Evolutionary conservation across 2,113 vertebrate species (phyloP), one percentile per base, ranked within the genome.

Genomic region (Mionectes macconnelli): DNA sequence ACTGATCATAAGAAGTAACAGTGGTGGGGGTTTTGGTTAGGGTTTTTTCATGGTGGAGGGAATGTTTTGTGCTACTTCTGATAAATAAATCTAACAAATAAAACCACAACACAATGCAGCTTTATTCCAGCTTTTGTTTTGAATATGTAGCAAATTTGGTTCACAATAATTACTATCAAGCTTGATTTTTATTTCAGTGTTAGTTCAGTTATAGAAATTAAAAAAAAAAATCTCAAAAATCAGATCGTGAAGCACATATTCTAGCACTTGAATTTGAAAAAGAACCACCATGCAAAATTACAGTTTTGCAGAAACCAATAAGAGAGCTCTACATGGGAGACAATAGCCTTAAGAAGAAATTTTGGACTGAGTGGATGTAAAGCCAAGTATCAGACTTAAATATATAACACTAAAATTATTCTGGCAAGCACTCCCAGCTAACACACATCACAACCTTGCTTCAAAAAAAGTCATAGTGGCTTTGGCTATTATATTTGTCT

Each of bases 21-120:
- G 17, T 3, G 13, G 9, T 60, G 10, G 9, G 1, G 2, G 3
- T 2, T 6, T 27, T 63, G 6, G 17, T n/a, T 24, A 11, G 8
- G 6, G 4, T 7, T 39, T 57, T 33, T 56, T 40, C 6, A n/a
- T 14, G 5, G 6, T 47, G 17, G 16, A 75, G 30, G 2, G 5
- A 70, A 63, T n/a, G 2, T 7, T 69, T 66, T 53, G 3, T 57
- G 7, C 64, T 63, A 63, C 7, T 68, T 49, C 16, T 80, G 9
- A 22, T 74, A 44, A 63, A 84, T 74, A 8, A 67, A 87, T 37
- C 12, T n/a, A 66, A 42, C 7, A 74, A 68, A 67, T 23, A 30
- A 60, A 90, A 56, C 5, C 9, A n/a, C 4, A 87, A 24, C 7
- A 37, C 4, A 55, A 5, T 42, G 21, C 5, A 85, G 1, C 3